Conservation (phyloP, 2,797 vertebrate species). For the Oreochromis mossambicus region DNA sequence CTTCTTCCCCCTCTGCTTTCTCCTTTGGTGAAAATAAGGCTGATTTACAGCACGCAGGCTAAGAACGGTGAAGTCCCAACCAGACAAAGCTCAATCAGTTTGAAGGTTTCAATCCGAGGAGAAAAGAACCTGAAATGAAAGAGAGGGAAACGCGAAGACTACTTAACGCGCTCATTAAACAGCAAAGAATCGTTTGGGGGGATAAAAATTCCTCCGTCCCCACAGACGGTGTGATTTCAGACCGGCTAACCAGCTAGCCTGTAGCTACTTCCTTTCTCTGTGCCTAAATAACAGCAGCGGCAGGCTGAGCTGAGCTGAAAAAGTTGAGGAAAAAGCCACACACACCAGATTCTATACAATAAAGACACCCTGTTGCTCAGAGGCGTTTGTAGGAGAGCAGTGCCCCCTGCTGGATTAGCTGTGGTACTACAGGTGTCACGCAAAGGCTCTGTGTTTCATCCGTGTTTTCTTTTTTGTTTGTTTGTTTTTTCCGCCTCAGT, state of each 20-base stretch:
- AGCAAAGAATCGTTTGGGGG: background rate
- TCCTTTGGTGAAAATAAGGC: background rate
- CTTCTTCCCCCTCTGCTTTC: background rate
- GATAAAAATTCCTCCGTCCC: background rate
- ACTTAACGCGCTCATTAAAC: background rate
- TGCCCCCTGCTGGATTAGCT: conserved; percentile 27
- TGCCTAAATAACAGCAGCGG: conserved; percentile 49
- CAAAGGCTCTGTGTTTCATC: background rate
- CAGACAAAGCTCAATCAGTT: conserved; percentile 55
- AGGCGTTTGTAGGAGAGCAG: background rate
- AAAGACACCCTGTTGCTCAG: conserved; percentile 58
- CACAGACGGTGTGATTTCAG: background rate
- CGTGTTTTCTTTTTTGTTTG: background rate
- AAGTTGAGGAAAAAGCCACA: conserved; percentile 62
- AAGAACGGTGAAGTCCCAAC: conserved; percentile 19
- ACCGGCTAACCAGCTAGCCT: conserved; percentile 68
- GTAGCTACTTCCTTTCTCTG: conserved; percentile 75
- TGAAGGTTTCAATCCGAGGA: conserved; percentile 11
- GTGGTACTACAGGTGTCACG: background rate
- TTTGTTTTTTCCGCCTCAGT: background rate
- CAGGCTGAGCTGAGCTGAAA: conserved; percentile 29
- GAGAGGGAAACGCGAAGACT: background rate
- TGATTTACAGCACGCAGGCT: conserved; percentile 1
- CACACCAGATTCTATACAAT: conserved; percentile 45
- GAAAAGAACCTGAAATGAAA: background rate